Base-by-base conservation (phyloP, 2,113 vertebrate genomes). In the Cololabis saira region DNA sequence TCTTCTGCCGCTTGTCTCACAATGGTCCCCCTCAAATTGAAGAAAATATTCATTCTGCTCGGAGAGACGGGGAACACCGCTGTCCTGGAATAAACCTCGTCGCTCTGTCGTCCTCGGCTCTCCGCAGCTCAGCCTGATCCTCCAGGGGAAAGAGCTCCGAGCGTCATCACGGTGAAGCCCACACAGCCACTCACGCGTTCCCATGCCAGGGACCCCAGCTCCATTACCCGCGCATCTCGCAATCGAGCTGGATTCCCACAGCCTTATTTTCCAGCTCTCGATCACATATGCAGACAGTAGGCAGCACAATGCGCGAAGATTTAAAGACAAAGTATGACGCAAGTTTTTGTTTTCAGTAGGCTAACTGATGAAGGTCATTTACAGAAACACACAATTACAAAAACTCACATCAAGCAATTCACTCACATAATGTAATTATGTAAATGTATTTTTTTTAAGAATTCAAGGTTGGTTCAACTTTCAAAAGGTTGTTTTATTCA, bases 81-180 rank as follows among this genome's bases (percentile, higher is more conserved):
- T 42, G 71, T 61, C 62, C 76, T 7, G 74, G 62, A 66, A 63
- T 80, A 77, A 76, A 71, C 65, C 41, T 75, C 47, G 77, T 42
- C 40, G 74, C 67, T 55, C 27, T 55, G 52, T 72, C 12, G 52
- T 83, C 67, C 80, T 61, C 67, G 75, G 76, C 81, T 75, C 85
- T 76, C 81, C 69, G 83, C 85, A 60, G 81, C 82, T 83, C 88
- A 87, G 79, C 75, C 80, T 79, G 64, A 87, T 83, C 67, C 81
- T 90, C 87, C 75, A 61, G 81, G 76, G 84, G 74, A 72, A 67
- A 60, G 74, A 77, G 83, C 84, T 71, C 77, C 33, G 73, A 84
- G 76, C 87, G 80, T 90, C 87, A 89, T 88, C 87, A 24, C 67
- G 79, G 82, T 58, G 76, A 82, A 86, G 78, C 83, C 88, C 87